phyloP scores from a whole-genome alignment of 2,113 vertebrate genomes.

The Hiodon alosoides region DNA sequence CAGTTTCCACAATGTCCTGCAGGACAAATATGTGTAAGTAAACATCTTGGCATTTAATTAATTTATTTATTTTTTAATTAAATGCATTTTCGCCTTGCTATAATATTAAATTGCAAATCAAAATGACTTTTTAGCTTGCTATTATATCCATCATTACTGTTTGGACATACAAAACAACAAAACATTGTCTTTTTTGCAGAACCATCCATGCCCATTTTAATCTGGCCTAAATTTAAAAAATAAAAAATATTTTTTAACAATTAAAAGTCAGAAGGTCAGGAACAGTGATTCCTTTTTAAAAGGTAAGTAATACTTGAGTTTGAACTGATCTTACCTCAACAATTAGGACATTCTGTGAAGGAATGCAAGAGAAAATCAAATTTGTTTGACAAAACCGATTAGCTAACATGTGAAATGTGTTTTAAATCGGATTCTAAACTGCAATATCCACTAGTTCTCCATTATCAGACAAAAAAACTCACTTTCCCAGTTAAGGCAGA shows the following conservation, averaged over 20 bases:
- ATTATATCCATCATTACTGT: too few species aligned
- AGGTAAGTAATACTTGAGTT: not conserved
- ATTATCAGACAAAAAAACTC: conserved; percentile 18
- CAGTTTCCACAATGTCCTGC: conserved; percentile 76
- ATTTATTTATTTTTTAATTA: not conserved
- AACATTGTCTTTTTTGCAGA: too few species aligned
- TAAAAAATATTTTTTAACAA: too few species aligned
- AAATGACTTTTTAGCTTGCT: not conserved
- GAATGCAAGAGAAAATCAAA: conserved; percentile 16
- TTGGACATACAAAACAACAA: too few species aligned
- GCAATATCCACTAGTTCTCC: not conserved
- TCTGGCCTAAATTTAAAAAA: too few species aligned
- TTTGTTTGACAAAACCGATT: not conserved
- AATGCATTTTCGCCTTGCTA: too few species aligned
- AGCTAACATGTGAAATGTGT: not conserved
- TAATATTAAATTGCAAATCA: not conserved
- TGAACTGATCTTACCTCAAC: conserved; percentile 70
- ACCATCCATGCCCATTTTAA: too few species aligned
- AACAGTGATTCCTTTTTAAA: too few species aligned
- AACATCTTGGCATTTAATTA: not conserved
- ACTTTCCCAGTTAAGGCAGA: conserved; percentile 70
- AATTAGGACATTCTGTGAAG: conserved; percentile 72
- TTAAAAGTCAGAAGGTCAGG: too few species aligned
- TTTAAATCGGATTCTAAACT: too few species aligned
- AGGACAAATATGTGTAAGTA: conserved; percentile 24